Evolutionary conservation across 2,113 vertebrate genomes (phyloP), one percentile per base, ranked within the genome.

Genomic region (Grallaria varia): DNA sequence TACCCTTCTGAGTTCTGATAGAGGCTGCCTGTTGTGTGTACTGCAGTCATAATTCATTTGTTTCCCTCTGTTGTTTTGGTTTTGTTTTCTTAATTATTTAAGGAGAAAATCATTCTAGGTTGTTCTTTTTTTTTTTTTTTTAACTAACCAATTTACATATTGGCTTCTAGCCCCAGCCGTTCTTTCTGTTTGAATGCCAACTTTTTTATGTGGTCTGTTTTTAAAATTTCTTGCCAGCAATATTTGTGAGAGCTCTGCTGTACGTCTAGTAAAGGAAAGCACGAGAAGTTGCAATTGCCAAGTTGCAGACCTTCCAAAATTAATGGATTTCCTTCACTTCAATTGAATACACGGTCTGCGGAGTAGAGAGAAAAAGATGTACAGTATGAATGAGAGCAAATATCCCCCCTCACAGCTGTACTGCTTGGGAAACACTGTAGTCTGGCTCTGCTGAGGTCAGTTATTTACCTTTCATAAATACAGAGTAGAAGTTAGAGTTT

Each of bases 1-100:
- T 99, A 99, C 99, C 98, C 98, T 98, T 98, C 98, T 98, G 98
- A 98, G 98, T 98, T 99, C 98, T 98, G 98, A 98, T 98, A 98
- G 97, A 98, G 94, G 96, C 98, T 96, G 98, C 97, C 98, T 98
- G 97, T 98, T 98, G 97, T 98, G 97, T 98, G 96, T 95, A 95
- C 97, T 97, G 96, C 97, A 97, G 97, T 98, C 98, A 98, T 98
- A 98, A 98, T 97, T 98, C 97, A 97, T 97, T 97, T 97, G 97
- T 98, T 97, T 98, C 96, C 97, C 96, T 95, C 95, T 96, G 97
- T 97, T 97, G 95, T 98, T 98, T 97, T 91, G 81, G 84, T 98
- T 98, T 98, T 96, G 96, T 98, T 97, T 96, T 78, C 97, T 96
- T 97, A 97, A 98, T 97, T 97, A 98, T 98, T 98, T 98, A 96